These are phyloP conservation scores for Tetrao urogallus DNA, from an alignment of 2,113 vertebrate genomes.

Conservation along the genomic window DNA sequence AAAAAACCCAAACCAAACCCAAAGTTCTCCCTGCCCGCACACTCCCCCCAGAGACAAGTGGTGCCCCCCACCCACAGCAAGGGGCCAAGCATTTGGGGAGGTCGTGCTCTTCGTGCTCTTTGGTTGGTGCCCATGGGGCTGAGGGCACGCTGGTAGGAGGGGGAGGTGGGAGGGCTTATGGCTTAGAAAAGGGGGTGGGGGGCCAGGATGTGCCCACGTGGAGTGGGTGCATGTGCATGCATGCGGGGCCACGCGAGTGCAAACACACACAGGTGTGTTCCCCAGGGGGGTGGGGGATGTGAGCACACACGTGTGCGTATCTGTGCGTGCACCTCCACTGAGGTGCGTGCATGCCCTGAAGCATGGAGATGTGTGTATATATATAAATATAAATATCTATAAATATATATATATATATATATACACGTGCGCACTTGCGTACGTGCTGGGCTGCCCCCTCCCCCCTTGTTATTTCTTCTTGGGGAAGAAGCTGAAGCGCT, in stretches of 20 bases:
- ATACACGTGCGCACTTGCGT: neutral
- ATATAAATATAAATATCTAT: constrained; percentile 25
- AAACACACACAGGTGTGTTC: neutral
- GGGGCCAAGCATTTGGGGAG: neutral
- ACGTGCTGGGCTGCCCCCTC: neutral
- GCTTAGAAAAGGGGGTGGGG: neutral
- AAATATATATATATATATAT: neutral
- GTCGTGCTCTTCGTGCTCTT: constrained; percentile 23
- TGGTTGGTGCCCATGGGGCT: neutral
- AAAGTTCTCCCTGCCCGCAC: neutral
- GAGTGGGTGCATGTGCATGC: constrained; percentile 33
- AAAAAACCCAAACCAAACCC: constrained; percentile 29
- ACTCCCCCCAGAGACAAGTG: neutral
- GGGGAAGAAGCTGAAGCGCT: constrained; percentile 90
- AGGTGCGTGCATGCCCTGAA: neutral
- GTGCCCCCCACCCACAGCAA: neutral
- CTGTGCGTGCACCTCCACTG: rapidly evolving
- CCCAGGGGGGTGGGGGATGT: neutral
- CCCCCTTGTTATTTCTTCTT: constrained; percentile 87
- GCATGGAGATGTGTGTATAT: neutral
- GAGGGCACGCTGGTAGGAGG: rapidly evolving
- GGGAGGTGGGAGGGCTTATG: neutral
- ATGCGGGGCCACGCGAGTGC: constrained; percentile 15
- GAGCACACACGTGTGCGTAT: too few relatives aligned
- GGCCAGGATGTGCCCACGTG: neutral